Evolutionary conservation across 2,888 invertebrate species (phyloP).

Genomic region (Trimorus sp.): DNA sequence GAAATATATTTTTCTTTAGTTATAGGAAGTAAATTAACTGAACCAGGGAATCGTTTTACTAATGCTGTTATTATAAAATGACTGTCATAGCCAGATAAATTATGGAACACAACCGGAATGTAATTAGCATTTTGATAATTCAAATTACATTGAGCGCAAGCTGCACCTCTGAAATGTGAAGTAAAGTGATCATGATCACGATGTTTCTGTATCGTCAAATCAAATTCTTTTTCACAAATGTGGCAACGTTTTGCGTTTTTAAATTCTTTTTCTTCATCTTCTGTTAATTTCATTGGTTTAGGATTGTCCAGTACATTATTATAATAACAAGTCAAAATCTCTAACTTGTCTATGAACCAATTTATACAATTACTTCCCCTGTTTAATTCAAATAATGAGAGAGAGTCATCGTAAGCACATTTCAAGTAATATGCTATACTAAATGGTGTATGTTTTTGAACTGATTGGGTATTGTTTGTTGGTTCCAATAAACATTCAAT

Average conservation of each 20-base stretch:
- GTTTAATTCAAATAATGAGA: not conserved
- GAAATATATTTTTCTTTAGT: slow-evolving; percentile 18
- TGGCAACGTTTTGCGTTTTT: slow-evolving; percentile 12
- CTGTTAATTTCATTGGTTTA: slow-evolving; percentile 17
- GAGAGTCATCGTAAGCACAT: slow-evolving; percentile 15
- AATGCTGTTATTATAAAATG: slow-evolving; percentile 12
- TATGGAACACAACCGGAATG: slow-evolving; percentile 17
- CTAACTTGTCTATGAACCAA: slow-evolving; percentile 14
- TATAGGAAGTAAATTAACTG: not conserved
- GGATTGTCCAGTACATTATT: not conserved
- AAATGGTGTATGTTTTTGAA: slow-evolving; percentile 15
- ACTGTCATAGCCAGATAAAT: slow-evolving; percentile 18
- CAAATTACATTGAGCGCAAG: slow-evolving; percentile 12
- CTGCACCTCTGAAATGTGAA: slow-evolving; percentile 6
- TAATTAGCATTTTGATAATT: slow-evolving; percentile 10
- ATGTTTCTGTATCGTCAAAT: not conserved
- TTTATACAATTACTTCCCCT: slow-evolving; percentile 15
- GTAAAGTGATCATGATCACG: slow-evolving; percentile 25
- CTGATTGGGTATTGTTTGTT: not conserved
- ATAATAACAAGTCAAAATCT: not conserved
- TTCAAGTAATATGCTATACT: slow-evolving; percentile 22
- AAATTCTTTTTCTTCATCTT: not conserved
- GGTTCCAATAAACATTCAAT: slow-evolving; percentile 18
- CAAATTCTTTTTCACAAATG: slow-evolving; percentile 26
- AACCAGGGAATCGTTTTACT: not conserved